These are phyloP conservation scores for Spea hammondii DNA, from an alignment of 2,797 vertebrate genomes.

Conservation along the genomic window DNA sequence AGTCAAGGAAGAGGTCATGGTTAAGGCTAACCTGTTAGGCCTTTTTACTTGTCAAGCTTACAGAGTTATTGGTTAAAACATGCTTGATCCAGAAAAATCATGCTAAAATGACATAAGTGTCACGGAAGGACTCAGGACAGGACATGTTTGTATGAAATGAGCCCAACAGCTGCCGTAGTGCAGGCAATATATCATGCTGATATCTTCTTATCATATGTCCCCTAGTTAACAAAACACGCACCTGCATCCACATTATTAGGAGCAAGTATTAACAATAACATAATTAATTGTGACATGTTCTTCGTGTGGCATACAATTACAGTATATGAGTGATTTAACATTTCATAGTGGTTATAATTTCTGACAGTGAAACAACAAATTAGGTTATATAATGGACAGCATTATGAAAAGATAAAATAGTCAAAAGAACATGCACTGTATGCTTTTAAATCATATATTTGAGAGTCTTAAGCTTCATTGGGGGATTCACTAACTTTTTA, in stretches of 20 bases:
- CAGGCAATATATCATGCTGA: slow-evolving; percentile 7
- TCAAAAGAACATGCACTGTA: too few species aligned
- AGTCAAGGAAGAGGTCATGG: not conserved
- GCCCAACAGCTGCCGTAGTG: slow-evolving; percentile 8
- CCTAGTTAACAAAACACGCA: not conserved
- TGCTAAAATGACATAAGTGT: not conserved
- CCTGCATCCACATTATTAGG: not conserved
- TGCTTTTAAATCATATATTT: too few species aligned
- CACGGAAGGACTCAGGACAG: not conserved
- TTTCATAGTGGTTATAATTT: too few species aligned
- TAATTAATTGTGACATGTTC: not conserved
- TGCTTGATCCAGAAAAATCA: not conserved
- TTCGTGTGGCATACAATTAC: too few species aligned
- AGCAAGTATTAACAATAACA: not conserved
- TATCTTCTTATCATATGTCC: slow-evolving; percentile 4
- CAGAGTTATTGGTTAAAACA: not conserved
- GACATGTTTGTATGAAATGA: not conserved
- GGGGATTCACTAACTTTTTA: too few species aligned
- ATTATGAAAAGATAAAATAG: too few species aligned
- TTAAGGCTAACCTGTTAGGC: slow-evolving; percentile 6
- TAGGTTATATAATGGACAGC: too few species aligned
- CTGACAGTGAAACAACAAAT: too few species aligned
- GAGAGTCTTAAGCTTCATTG: too few species aligned
- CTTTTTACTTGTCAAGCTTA: slow-evolving; percentile 1
- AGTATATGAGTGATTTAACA: too few species aligned